phyloP scores from a whole-genome alignment of 2,113 vertebrate genomes.

The Ahaetulla prasina region DNA sequence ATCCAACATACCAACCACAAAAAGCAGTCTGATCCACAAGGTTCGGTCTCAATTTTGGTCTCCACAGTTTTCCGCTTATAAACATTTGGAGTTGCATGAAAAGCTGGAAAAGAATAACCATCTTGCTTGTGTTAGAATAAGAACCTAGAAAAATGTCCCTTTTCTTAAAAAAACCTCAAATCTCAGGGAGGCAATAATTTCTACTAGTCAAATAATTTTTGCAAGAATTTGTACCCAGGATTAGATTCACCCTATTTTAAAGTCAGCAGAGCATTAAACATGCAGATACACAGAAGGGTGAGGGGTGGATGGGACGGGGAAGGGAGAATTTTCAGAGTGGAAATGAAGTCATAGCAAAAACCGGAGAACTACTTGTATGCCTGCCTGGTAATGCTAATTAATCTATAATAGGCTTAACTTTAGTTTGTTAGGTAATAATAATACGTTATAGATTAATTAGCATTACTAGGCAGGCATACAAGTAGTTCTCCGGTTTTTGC shows the following conservation, averaged over 20 bases:
- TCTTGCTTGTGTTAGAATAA: slow-evolving; percentile 7
- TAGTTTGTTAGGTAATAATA: no score
- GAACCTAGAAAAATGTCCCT: not conserved
- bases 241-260: not conserved
- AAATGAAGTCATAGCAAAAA: not conserved
- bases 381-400: not conserved
- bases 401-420: no score
- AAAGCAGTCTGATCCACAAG: slow-evolving; percentile 93
- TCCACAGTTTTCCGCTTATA: slow-evolving; percentile 96
- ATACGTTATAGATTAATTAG: no score
- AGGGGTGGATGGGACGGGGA: no score
- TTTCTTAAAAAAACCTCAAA: not conserved
- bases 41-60: slow-evolving; percentile 92
- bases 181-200: no score
- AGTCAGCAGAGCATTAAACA: not conserved
- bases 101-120: slow-evolving; percentile 76
- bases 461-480: no score
- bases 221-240: not conserved
- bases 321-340: not conserved
- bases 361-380: not conserved
- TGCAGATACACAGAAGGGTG: not conserved
- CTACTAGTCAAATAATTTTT: not conserved
- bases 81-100: slow-evolving; percentile 93
- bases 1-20: slow-evolving; percentile 82
- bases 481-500: no score